Conservation (phyloP, 2,888 invertebrate genomes). For the Andrena praecox region DNA sequence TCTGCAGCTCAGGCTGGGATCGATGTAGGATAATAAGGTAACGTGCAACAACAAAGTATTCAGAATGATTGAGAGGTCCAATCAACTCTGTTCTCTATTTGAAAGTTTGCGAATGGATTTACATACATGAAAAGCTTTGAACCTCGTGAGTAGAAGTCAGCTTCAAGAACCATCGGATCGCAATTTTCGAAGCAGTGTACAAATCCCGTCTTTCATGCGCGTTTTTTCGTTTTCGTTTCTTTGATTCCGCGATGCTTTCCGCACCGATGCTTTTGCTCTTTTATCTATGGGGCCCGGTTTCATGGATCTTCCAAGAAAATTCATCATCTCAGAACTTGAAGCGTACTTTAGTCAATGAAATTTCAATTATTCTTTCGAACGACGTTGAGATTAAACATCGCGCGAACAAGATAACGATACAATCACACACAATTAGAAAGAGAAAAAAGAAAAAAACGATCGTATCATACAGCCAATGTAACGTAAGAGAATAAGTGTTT, state of each 20-base stretch:
- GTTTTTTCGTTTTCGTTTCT: neutral
- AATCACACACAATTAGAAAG: slow-evolving; percentile 14
- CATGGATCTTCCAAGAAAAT: slow-evolving; percentile 32
- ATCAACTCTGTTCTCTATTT: slow-evolving; percentile 73
- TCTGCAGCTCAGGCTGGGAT: slow-evolving; percentile 74
- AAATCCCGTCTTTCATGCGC: neutral
- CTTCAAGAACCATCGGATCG: slow-evolving; percentile 70
- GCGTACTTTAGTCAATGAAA: slow-evolving; percentile 34
- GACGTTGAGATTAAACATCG: neutral
- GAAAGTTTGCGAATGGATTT: slow-evolving; percentile 74
- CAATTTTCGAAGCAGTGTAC: slow-evolving; percentile 28
- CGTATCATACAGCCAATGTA: slow-evolving; percentile 12
- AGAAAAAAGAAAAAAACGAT: slow-evolving; percentile 24
- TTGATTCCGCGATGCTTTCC: slow-evolving; percentile 10
- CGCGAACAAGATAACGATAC: slow-evolving; percentile 8
- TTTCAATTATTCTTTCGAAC: slow-evolving; percentile 2
- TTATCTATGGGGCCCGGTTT: slow-evolving; percentile 45
- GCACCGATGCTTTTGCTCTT: slow-evolving; percentile 3
- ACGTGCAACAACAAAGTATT: slow-evolving; percentile 74
- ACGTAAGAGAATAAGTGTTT: slow-evolving; percentile 16
- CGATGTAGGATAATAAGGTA: slow-evolving; percentile 67
- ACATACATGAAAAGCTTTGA: slow-evolving; percentile 75
- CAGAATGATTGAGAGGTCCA: slow-evolving; percentile 70
- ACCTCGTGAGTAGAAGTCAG: slow-evolving; percentile 74
- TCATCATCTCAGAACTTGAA: slow-evolving; percentile 18